These are phyloP conservation scores for Gavia stellata DNA, from an alignment of 2,113 vertebrate species.

Conservation along the genomic window DNA sequence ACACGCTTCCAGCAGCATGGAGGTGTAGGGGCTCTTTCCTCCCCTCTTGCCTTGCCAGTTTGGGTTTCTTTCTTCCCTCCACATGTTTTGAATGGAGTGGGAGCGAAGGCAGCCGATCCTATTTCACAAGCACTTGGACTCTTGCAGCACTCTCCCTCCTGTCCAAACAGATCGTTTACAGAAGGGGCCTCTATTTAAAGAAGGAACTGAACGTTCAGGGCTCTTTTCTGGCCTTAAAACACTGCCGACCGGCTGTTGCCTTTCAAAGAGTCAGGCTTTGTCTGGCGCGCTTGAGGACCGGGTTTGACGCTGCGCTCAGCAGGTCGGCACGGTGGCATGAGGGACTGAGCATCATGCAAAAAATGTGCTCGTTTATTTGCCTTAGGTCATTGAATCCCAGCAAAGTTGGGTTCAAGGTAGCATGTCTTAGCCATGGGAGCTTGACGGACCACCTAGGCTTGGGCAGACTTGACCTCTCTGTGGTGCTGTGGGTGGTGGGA, in stretches of 20 bases:
- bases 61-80: slow-evolving; percentile 5
- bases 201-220: slow-evolving; percentile 58
- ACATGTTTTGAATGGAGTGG: slow-evolving; percentile 6
- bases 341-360: background rate
- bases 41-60: background rate
- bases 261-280: background rate
- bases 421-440: background rate
- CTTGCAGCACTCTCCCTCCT: slow-evolving; percentile 46
- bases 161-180: slow-evolving; percentile 66
- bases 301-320: background rate
- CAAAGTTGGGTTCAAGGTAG: background rate
- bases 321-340: fast-evolving
- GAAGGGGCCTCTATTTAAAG: slow-evolving; percentile 63
- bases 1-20: fast-evolving
- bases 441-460: background rate
- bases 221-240: slow-evolving; percentile 42
- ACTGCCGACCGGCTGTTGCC: slow-evolving; percentile 19
- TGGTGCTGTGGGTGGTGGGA: background rate
- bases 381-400: fast-evolving
- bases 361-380: background rate
- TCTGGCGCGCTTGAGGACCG: background rate
- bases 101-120: slow-evolving; percentile 29
- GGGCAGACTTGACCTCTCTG: background rate
- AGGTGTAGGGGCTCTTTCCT: background rate
- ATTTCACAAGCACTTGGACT: slow-evolving; percentile 62